Percentiles rank a stretch among this genome's conserved stretches.
phyloP scores from a whole-genome alignment of 1,140 invertebrate species.

The Nomia melanderi region DNA sequence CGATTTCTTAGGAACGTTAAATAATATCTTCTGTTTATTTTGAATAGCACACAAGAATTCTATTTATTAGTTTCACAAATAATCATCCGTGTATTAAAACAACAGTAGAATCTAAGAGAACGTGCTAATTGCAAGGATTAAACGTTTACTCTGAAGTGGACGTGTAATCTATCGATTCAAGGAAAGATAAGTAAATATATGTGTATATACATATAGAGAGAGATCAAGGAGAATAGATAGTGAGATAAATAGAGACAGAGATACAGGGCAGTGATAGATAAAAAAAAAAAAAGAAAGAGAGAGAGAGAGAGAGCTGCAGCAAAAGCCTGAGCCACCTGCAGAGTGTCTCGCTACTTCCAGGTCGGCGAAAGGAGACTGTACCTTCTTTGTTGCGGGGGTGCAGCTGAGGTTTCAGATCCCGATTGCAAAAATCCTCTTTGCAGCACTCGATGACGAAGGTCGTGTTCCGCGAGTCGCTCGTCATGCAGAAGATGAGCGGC shows the following conservation, averaged over 20 bases:
- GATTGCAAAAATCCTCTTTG: constrained; percentile 85
- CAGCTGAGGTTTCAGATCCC: constrained; percentile 81
- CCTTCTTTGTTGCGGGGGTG: constrained; percentile 79
- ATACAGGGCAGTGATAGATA: constrained; percentile 32
- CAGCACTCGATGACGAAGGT: constrained; percentile 86
- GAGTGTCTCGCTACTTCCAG: constrained; percentile 69
- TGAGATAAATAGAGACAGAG: constrained; percentile 2
- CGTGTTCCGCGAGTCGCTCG: constrained; percentile 80
- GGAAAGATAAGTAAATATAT: background rate
- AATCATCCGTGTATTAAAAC: too few relatives aligned
- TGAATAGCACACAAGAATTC: too few relatives aligned
- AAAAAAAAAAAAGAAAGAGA: constrained; percentile 53
- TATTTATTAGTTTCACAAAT: too few relatives aligned
- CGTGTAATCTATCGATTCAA: background rate
- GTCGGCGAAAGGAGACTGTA: constrained; percentile 69
- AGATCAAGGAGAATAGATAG: background rate
- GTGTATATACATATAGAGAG: background rate
- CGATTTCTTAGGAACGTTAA: too few relatives aligned
- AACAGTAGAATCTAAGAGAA: too few relatives aligned
- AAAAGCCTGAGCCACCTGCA: constrained; percentile 70
- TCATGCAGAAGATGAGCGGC: constrained; percentile 80
- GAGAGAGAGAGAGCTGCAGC: constrained; percentile 57
- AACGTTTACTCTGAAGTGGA: background rate
- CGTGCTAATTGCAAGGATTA: too few relatives aligned
- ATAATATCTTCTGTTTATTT: too few relatives aligned